Evolutionary conservation across 2,113 vertebrate species (phyloP).

Genomic region (Leucosticte australis): DNA sequence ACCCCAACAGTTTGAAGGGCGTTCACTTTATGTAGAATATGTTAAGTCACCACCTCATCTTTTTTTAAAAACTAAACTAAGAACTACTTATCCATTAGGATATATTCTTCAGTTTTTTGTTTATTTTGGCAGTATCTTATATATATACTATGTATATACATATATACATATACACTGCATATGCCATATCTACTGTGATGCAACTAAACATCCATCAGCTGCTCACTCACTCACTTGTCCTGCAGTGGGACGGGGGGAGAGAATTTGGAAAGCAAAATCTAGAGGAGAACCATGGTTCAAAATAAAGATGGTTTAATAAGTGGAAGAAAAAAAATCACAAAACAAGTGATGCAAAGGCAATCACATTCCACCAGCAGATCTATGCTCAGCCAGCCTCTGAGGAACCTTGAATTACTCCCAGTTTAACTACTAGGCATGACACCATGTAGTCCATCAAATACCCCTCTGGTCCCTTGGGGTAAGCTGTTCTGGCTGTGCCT

Average conservation of each 20-base stretch:
- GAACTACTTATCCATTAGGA: not conserved
- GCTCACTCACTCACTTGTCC: not conserved
- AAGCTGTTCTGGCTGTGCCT: not conserved
- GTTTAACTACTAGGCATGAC: not conserved
- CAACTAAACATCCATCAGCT: not conserved
- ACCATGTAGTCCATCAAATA: not conserved
- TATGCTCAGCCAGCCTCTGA: not conserved
- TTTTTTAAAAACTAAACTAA: not conserved
- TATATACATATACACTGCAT: not conserved
- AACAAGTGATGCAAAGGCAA: not conserved
- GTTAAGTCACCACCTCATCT: not conserved
- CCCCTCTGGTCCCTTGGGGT: not conserved
- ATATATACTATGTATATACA: not conserved
- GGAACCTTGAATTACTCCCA: not conserved
- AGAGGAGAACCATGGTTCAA: fast-evolving
- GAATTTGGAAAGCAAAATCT: not conserved
- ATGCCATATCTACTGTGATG: not conserved
- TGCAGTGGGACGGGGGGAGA: not conserved
- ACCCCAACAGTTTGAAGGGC: not conserved
- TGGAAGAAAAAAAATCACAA: not conserved
- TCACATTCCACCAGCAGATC: not conserved
- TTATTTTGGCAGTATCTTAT: not conserved
- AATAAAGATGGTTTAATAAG: not conserved
- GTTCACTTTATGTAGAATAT: not conserved
- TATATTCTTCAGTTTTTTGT: not conserved